Conservation (phyloP, 2,888 invertebrate genomes). For the Tetanocera ferruginea region DNA sequence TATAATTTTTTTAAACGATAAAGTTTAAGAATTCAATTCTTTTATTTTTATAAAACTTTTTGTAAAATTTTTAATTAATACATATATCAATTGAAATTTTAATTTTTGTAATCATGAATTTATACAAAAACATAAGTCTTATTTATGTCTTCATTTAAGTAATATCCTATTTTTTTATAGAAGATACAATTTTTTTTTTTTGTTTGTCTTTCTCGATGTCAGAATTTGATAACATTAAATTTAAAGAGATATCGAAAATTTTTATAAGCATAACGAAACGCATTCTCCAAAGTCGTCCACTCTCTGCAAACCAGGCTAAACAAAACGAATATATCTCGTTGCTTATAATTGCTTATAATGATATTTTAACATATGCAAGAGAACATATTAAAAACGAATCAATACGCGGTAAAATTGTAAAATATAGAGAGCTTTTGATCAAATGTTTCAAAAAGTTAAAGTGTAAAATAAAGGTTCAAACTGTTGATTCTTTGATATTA, state of each 20-base stretch:
- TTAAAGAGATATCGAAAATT: background rate
- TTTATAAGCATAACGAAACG: background rate
- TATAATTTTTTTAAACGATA: too few relatives aligned
- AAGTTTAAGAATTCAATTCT: too few relatives aligned
- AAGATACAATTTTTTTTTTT: too few relatives aligned
- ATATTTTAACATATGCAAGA: background rate
- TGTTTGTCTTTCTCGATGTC: too few relatives aligned
- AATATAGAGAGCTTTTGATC: slow-evolving; percentile 20
- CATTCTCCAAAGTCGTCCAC: too few relatives aligned
- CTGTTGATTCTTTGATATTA: background rate
- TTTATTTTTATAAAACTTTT: too few relatives aligned
- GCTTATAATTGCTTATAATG: background rate
- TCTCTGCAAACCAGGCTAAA: background rate
- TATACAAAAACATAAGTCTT: too few relatives aligned
- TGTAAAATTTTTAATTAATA: too few relatives aligned
- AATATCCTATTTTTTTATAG: too few relatives aligned
- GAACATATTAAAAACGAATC: background rate
- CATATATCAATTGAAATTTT: too few relatives aligned
- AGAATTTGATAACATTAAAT: background rate
- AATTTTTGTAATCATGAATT: too few relatives aligned
- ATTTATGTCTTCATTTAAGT: too few relatives aligned
- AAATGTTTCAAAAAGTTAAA: slow-evolving; percentile 25
- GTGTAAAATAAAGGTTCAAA: slow-evolving; percentile 21
- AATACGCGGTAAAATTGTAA: background rate
- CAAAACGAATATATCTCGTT: background rate